Evolutionary conservation across 2,797 vertebrate species (phyloP).

Genomic region (Enteromius mattozi): DNA sequence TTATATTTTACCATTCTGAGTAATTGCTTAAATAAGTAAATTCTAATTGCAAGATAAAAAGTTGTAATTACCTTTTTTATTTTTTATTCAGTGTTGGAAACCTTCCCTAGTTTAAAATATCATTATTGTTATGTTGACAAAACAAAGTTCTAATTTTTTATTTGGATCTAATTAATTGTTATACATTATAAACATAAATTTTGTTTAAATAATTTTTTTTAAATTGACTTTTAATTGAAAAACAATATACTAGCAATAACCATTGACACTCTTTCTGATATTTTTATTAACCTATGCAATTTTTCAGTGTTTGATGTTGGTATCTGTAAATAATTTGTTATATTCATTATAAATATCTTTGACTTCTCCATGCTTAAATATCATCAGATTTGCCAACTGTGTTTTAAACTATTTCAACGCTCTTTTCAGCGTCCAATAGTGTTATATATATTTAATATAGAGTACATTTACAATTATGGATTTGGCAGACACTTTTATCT

Average conservation of each 20-base stretch:
- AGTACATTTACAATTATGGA: background rate
- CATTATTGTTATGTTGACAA: background rate
- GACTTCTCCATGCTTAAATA: background rate
- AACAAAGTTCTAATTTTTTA: background rate
- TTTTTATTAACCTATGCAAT: background rate
- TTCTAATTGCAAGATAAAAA: background rate
- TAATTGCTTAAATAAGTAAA: background rate
- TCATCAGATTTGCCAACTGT: background rate
- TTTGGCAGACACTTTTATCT: constrained; percentile 12
- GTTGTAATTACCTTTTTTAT: background rate
- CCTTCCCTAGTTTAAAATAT: background rate
- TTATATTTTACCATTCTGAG: background rate
- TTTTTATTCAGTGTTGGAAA: background rate
- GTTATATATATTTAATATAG: constrained; percentile 10
- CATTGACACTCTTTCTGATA: background rate
- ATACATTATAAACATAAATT: background rate
- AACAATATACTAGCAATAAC: background rate
- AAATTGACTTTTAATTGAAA: background rate
- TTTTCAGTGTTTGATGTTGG: background rate
- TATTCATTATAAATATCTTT: background rate
- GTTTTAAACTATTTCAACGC: background rate
- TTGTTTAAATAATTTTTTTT: background rate
- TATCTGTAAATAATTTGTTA: background rate
- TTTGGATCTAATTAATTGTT: background rate
- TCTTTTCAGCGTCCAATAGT: background rate